Percentiles rank a stretch among this genome's conserved stretches.
Conservation (phyloP, 2,888 invertebrate species). For the Spodoptera littoralis region DNA sequence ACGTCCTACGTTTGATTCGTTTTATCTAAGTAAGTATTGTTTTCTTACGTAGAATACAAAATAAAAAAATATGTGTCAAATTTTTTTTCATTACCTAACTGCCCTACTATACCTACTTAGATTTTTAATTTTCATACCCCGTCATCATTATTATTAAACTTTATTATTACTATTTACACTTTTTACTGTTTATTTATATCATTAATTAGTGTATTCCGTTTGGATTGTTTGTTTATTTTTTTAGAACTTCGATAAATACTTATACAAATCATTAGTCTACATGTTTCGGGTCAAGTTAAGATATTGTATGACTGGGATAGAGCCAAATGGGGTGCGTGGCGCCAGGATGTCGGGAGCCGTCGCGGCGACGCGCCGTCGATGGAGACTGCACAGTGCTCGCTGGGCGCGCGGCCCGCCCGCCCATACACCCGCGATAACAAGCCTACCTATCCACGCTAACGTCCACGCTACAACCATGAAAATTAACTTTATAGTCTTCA, state of each 20-base stretch:
- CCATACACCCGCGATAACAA: slow-evolving; percentile 18
- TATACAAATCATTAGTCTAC: slow-evolving; percentile 29
- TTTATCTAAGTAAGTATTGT: too few species aligned
- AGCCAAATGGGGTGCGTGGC: slow-evolving; percentile 60
- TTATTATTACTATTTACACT: too few species aligned
- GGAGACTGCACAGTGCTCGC: slow-evolving; percentile 55
- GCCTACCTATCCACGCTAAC: not conserved
- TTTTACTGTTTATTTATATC: too few species aligned
- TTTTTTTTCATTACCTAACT: too few species aligned
- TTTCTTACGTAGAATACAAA: too few species aligned
- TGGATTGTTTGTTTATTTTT: too few species aligned
- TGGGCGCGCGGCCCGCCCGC: slow-evolving; percentile 55
- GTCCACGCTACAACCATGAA: slow-evolving; percentile 42
- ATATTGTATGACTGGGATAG: slow-evolving; percentile 20
- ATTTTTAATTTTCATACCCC: too few species aligned
- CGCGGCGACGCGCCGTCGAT: slow-evolving; percentile 47
- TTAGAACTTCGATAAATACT: slow-evolving; percentile 2
- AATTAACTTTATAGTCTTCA: slow-evolving; percentile 26
- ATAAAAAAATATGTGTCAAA: too few species aligned
- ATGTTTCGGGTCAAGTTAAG: slow-evolving; percentile 18
- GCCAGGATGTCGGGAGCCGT: slow-evolving; percentile 69
- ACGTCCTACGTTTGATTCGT: too few species aligned
- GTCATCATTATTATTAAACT: too few species aligned
- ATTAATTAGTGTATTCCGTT: too few species aligned
- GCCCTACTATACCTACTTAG: too few species aligned